These are phyloP conservation scores for Butorides virescens DNA, from an alignment of 2,113 vertebrate species.

Conservation along the genomic window DNA sequence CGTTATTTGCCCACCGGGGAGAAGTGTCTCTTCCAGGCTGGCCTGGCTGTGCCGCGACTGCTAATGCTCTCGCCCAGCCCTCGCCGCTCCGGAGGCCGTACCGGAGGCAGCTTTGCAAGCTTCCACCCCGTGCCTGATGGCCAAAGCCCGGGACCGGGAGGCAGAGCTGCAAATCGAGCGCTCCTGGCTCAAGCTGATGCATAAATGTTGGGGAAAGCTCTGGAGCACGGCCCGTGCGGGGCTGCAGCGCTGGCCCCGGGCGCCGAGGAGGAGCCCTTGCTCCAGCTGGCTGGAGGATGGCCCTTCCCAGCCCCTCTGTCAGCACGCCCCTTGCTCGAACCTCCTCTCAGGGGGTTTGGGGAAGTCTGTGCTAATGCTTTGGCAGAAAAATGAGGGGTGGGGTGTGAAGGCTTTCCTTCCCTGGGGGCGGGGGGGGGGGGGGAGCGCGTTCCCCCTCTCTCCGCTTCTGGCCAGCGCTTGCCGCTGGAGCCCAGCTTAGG, in stretches of 20 bases:
- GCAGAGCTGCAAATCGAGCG: not conserved
- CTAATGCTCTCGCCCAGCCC: not conserved
- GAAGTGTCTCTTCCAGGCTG: not conserved
- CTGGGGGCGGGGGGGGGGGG: too few species aligned
- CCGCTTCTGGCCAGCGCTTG: not conserved
- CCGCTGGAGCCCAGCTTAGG: accelerated
- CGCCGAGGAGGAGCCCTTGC: not conserved
- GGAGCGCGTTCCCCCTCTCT: not conserved
- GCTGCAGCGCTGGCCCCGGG: not conserved
- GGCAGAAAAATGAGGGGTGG: not conserved
- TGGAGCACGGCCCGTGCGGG: not conserved
- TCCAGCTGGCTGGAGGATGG: not conserved
- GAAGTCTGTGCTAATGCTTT: not conserved
- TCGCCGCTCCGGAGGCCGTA: not conserved
- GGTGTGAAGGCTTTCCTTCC: not conserved
- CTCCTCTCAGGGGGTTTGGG: not conserved
- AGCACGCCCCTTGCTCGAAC: not conserved
- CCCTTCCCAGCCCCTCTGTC: not conserved
- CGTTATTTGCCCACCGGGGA: slow-evolving; percentile 8
- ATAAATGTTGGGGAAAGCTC: not conserved
- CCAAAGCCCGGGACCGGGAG: not conserved
- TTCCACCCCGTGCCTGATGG: not conserved
- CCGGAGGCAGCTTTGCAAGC: not conserved
- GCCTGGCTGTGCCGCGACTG: not conserved
- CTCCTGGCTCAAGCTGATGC: not conserved